These are phyloP conservation scores for Sardina pilchardus DNA, from an alignment of 2,113 vertebrate genomes.

Conservation along the genomic window DNA sequence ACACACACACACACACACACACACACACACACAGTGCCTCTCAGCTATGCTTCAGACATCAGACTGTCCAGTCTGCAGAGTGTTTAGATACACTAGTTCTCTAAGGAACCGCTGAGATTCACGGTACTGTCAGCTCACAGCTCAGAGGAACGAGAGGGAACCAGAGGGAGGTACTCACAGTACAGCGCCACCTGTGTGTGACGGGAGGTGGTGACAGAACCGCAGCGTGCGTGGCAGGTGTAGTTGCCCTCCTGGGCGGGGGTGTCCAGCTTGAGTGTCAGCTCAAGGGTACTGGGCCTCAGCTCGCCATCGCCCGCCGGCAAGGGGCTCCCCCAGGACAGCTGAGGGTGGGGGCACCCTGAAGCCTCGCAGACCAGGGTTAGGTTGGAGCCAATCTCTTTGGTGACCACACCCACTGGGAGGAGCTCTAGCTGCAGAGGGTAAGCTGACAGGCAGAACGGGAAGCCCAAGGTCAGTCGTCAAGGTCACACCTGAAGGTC, in stretches of 20 bases:
- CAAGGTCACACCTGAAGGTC: neutral
- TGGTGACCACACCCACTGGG: constrained; percentile 35
- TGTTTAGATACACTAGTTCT: too few relatives aligned
- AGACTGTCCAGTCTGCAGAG: too few relatives aligned
- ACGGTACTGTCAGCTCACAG: too few relatives aligned
- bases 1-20: too few relatives aligned
- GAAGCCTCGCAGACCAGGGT: constrained; percentile 57
- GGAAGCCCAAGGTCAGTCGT: neutral
- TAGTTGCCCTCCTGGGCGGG: constrained; percentile 46
- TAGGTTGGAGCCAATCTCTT: constrained; percentile 53
- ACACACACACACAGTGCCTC: too few relatives aligned
- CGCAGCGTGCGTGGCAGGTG: constrained; percentile 64
- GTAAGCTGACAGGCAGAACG: constrained; percentile 50
- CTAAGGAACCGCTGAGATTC: too few relatives aligned
- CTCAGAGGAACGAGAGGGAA: too few relatives aligned
- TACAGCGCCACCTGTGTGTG: constrained; percentile 52
- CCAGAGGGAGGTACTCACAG: constrained; percentile 55
- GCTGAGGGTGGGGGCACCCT: constrained; percentile 51
- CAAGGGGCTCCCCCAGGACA: constrained; percentile 59
- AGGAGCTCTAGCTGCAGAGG: constrained; percentile 59
- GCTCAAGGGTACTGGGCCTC: constrained; percentile 16
- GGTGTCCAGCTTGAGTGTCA: constrained; percentile 44
- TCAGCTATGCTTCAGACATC: too few relatives aligned
- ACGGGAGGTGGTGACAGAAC: constrained; percentile 46
- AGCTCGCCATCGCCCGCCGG: neutral